phyloP scores from a whole-genome alignment of 1,140 invertebrate genomes.

The Epicauta chinensis region DNA sequence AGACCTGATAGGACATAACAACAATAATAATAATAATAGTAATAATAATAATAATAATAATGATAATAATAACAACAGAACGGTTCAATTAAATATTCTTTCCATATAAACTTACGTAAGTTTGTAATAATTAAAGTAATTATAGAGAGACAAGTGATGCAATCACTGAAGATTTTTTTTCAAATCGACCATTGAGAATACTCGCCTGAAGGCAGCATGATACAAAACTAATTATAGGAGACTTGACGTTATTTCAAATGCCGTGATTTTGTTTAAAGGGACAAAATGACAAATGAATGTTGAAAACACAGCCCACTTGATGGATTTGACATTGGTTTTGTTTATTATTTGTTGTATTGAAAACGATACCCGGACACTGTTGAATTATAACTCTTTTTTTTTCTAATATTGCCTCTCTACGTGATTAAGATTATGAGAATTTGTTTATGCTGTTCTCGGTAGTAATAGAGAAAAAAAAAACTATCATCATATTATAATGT shows the following conservation, averaged over 20 bases:
- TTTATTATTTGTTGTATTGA: constrained; percentile 17
- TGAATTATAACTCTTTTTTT: constrained; percentile 20
- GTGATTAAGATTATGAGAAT: constrained; percentile 17
- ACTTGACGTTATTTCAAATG: constrained; percentile 24
- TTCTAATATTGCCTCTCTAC: background rate
- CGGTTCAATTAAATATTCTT: constrained; percentile 15
- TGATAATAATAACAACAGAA: background rate
- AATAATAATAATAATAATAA: too few species aligned
- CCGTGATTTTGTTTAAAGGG: constrained; percentile 29
- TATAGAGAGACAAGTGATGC: constrained; percentile 30
- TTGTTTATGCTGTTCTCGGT: constrained; percentile 12
- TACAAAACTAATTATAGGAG: constrained; percentile 31
- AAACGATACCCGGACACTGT: constrained; percentile 21
- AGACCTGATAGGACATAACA: constrained; percentile 6
- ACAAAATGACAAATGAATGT: constrained; percentile 31
- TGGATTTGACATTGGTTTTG: constrained; percentile 26
- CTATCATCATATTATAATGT: constrained; percentile 6
- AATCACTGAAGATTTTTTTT: constrained; percentile 25
- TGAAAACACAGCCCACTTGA: constrained; percentile 21
- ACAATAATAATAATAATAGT: too few species aligned
- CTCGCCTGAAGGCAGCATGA: constrained; percentile 22
- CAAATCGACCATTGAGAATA: constrained; percentile 22
- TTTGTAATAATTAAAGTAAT: constrained; percentile 30
- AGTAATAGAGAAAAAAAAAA: constrained; percentile 1
- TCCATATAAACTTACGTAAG: constrained; percentile 25